Evolutionary conservation across 1,140 invertebrate species (phyloP), one percentile per base, ranked within the genome.

Genomic region (Drosophila grimshawi): DNA sequence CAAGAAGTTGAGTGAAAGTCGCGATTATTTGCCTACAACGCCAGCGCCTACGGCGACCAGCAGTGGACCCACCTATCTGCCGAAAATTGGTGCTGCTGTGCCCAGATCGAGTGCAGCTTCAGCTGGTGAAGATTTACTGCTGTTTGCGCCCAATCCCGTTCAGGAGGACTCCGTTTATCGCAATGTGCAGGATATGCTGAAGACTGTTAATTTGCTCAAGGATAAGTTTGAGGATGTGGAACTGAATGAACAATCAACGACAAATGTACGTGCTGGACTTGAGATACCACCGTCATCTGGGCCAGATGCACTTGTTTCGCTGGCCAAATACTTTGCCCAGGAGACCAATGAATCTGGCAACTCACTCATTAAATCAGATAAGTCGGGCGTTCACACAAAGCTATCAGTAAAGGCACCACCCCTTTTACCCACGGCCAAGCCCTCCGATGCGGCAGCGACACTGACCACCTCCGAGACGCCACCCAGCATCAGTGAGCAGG

Each of bases 321-420:
- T 97, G 43, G 96, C 96, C 29, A 93, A 96, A 68, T 97, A 97
- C 78, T 96, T 96, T 89, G 96, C 96, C 10, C 95, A 94, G 55
- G 93, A 95, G 57, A 95, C 95, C 70, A 95, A 95, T 77, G 93
- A 95, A 2, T 94, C 93, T 1, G 46, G 8, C 68, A 93, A 86
- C 32, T 11, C 80, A 0, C 27, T 90, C 43, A 63, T n/a, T 3
- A 76, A 76, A 35, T 52, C 51, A 5, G 76, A 77, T 3, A 90
- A 88, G 61, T 11, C 11, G 27, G 64, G 48, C 1, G 64, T 64
- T 0, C 75, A 86, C 27, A 68, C 80, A 4, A 86, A 86, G 27
- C 43, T 83, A 1, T 65, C 80, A 0, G 85, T 71, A 1, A 89
- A 89, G 63, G 49, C 77, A 2, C 51, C 77, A 2, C 62, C 55